phyloP scores from a whole-genome alignment of 2,888 invertebrate species.

The Acleris laterana region DNA sequence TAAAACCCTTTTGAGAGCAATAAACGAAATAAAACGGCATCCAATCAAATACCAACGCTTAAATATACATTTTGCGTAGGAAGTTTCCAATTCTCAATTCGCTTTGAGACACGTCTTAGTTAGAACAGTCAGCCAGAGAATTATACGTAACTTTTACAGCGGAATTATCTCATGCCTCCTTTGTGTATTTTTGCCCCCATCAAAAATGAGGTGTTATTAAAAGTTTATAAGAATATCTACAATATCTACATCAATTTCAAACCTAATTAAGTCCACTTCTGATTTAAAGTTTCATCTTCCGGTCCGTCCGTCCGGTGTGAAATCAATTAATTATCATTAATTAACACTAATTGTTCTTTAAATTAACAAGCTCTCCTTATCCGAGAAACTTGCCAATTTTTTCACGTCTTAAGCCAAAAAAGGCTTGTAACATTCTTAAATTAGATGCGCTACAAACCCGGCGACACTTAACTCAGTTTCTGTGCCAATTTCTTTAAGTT shows the following conservation, averaged over 20 bases:
- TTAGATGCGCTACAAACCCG: slow-evolving; percentile 4
- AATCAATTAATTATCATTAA: background rate
- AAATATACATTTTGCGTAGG: background rate
- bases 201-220: too few species aligned
- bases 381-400: slow-evolving; percentile 4
- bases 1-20: background rate
- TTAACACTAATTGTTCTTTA: background rate
- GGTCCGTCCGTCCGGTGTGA: too few species aligned
- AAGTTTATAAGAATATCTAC: too few species aligned
- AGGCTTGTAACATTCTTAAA: slow-evolving; percentile 13
- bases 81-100: background rate
- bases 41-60: background rate
- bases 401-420: background rate
- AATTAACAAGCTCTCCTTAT: background rate
- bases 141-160: too few species aligned
- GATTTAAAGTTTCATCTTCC: background rate
- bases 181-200: too few species aligned
- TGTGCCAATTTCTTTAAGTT: slow-evolving; percentile 6
- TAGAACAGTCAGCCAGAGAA: background rate
- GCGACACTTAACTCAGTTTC: background rate
- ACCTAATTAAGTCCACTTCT: too few species aligned
- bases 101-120: background rate
- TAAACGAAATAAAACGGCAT: background rate
- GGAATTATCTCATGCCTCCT: too few species aligned
- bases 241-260: too few species aligned